phyloP scores from a whole-genome alignment of 23 tunicate species.

The Diplosoma virens region DNA sequence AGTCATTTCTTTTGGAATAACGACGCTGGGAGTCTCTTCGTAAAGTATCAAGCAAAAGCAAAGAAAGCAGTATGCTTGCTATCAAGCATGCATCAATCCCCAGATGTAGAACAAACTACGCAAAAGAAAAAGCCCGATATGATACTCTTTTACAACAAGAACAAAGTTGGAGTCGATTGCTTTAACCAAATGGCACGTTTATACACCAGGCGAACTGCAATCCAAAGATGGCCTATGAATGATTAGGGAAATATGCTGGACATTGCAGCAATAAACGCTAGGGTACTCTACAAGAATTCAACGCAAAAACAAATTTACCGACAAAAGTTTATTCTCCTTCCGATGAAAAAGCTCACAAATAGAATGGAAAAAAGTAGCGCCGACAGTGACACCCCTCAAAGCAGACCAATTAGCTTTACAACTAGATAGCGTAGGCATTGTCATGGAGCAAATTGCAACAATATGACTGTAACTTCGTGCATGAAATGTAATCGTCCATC shows the following conservation, averaged over 20 bases:
- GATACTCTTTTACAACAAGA: slow-evolving; percentile 14
- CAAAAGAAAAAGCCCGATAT: slow-evolving; percentile 2
- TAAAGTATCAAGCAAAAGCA: background rate
- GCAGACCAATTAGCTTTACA: background rate
- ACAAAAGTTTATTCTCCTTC: background rate
- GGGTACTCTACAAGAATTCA: background rate
- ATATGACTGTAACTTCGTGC: background rate
- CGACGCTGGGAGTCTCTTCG: background rate
- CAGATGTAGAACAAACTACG: slow-evolving; percentile 9
- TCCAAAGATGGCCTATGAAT: slow-evolving; percentile 7
- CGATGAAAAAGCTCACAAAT: background rate
- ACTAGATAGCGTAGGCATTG: background rate
- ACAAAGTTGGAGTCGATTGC: slow-evolving; percentile 11
- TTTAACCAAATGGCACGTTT: slow-evolving; percentile 21
- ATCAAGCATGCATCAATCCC: background rate
- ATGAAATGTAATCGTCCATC: background rate
- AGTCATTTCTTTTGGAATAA: slow-evolving; percentile 7
- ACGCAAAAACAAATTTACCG: background rate
- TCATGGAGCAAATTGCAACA: background rate
- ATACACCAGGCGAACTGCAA: background rate
- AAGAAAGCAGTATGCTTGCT: slow-evolving; percentile 8
- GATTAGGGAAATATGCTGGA: slow-evolving; percentile 4
- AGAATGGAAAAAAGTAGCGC: background rate
- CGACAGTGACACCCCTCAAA: background rate
- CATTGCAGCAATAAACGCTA: too few species aligned